A percentile compares a stretch with the other conserved stretches of the same genome.
These are phyloP conservation scores for Hepsetus odoe DNA, from an alignment of 2,113 vertebrate species.

Conservation along the genomic window DNA sequence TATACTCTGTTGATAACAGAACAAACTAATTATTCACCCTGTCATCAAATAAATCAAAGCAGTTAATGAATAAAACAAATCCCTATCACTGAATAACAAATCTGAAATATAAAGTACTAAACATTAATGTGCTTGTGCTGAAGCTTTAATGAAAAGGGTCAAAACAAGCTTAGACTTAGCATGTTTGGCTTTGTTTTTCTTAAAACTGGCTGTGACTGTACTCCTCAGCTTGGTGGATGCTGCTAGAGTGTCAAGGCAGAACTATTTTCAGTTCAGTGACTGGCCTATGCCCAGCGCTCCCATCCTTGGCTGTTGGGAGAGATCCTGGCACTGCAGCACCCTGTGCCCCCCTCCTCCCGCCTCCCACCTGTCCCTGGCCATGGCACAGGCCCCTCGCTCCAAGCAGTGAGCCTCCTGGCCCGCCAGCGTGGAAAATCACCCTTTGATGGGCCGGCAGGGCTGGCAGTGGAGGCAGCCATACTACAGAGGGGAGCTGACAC, in stretches of 20 bases:
- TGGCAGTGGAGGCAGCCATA: slow-evolving; percentile 45
- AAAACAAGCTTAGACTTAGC: slow-evolving; percentile 4
- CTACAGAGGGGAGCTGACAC: slow-evolving; percentile 47
- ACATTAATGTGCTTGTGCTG: too few relatives aligned
- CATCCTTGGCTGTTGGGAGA: slow-evolving; percentile 55
- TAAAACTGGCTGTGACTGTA: slow-evolving; percentile 36
- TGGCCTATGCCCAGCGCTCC: slow-evolving; percentile 67
- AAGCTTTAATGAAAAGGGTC: background rate
- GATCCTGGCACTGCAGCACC: slow-evolving; percentile 66
- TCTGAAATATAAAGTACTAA: too few relatives aligned
- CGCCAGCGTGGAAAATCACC: slow-evolving; percentile 76
- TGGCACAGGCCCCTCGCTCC: slow-evolving; percentile 38
- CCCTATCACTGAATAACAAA: background rate
- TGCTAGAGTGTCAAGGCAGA: slow-evolving; percentile 60
- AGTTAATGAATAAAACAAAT: background rate
- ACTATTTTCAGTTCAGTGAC: slow-evolving; percentile 74
- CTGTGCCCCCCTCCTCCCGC: slow-evolving; percentile 52
- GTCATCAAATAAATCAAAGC: background rate
- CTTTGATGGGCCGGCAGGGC: slow-evolving; percentile 79
- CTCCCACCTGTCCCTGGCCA: slow-evolving; percentile 78
- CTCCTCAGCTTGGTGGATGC: slow-evolving; percentile 12
- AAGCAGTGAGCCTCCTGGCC: slow-evolving; percentile 69
- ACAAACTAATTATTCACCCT: background rate
- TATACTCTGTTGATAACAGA: background rate
- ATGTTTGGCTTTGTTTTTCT: background rate